Conservation (phyloP, 2,888 invertebrate genomes). For the Acrocyrtus sp. region DNA sequence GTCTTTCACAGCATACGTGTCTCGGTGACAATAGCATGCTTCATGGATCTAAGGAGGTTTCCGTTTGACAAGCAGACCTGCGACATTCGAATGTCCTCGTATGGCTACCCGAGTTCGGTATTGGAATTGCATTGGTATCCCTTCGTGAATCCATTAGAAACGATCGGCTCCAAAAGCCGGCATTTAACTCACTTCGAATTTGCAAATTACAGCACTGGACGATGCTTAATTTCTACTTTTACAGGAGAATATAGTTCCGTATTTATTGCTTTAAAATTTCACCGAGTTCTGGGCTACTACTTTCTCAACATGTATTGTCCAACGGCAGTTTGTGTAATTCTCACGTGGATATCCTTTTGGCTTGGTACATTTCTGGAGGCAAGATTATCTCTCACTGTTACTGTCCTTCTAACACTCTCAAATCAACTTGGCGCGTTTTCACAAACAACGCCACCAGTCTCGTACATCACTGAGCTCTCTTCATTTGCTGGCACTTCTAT, state of each 20-base stretch:
- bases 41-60: slow-evolving; percentile 35
- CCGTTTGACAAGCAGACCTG: slow-evolving; percentile 50
- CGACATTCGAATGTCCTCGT: slow-evolving; percentile 30
- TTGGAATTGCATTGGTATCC: slow-evolving; percentile 12
- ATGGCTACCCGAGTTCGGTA: not conserved
- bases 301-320: slow-evolving; percentile 35
- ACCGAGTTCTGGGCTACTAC: slow-evolving; percentile 33
- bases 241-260: slow-evolving; percentile 29
- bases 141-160: not conserved
- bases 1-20: slow-evolving; percentile 25
- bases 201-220: slow-evolving; percentile 2
- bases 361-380: slow-evolving; percentile 39
- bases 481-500: slow-evolving; percentile 20
- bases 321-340: not conserved
- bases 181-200: slow-evolving; percentile 27
- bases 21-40: slow-evolving; percentile 36
- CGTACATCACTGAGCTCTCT: slow-evolving; percentile 26
- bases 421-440: slow-evolving; percentile 16
- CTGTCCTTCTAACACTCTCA: slow-evolving; percentile 36
- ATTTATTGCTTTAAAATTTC: slow-evolving; percentile 11
- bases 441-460: slow-evolving; percentile 17
- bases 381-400: slow-evolving; percentile 45
- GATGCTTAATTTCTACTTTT: not conserved
- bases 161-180: no score
- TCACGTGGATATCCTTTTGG: slow-evolving; percentile 51